Evolutionary conservation across 2,113 vertebrate genomes (phyloP).

Genomic region (Macaca nemestrina): DNA sequence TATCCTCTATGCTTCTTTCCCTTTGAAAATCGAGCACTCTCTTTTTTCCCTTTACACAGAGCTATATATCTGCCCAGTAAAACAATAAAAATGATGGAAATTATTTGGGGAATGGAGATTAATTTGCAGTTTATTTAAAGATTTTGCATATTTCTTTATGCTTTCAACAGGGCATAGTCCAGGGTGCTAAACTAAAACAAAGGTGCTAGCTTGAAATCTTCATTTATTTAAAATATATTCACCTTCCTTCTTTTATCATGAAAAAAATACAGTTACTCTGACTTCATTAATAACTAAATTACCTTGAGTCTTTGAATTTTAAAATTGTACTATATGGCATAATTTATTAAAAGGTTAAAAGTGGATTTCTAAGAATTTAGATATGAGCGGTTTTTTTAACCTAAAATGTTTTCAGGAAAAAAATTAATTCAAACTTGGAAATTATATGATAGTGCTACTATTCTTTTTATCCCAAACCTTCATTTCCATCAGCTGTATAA

Average conservation of each 20-base stretch:
- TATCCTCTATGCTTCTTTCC: conserved; percentile 23
- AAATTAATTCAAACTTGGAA: conserved; percentile 35
- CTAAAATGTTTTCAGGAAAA: conserved; percentile 38
- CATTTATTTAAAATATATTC: conserved; percentile 1
- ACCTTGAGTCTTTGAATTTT: background rate
- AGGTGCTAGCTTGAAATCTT: background rate
- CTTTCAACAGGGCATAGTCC: background rate
- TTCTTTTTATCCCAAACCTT: conserved; percentile 40
- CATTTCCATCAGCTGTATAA: conserved; percentile 65
- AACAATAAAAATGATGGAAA: conserved; percentile 61
- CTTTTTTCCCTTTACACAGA: background rate
- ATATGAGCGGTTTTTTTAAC: background rate
- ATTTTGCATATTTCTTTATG: conserved; percentile 12
- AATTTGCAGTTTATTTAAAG: conserved; percentile 45
- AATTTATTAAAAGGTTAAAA: conserved; percentile 18
- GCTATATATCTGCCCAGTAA: conserved; percentile 31
- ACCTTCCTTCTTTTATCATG: background rate
- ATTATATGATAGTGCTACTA: background rate
- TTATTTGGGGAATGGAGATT: conserved; percentile 33
- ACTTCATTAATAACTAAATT: background rate
- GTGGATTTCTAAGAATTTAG: background rate
- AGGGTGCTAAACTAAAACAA: conserved; percentile 28
- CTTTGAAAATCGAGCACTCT: conserved; percentile 37
- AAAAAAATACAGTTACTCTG: background rate
- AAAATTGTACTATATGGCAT: background rate